Percentiles rank a stretch among this genome's conserved stretches.
phyloP scores from a whole-genome alignment of 2,797 vertebrate genomes.

The Parauchenoglanis punctatus region DNA sequence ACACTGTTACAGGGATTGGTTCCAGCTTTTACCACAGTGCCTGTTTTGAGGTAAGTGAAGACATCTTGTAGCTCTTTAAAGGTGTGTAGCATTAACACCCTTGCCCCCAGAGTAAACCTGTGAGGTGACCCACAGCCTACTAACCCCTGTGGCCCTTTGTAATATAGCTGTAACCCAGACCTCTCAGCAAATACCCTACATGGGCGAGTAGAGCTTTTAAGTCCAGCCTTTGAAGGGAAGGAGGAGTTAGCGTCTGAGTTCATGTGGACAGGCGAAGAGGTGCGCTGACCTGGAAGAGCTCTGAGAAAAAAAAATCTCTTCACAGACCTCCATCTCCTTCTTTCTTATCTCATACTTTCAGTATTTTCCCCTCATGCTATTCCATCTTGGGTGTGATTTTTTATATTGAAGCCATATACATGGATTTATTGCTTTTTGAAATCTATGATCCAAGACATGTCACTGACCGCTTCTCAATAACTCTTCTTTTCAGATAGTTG shows the following conservation, averaged over 20 bases:
- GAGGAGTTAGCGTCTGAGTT: conserved; percentile 49
- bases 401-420: not conserved
- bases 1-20: conserved; percentile 66
- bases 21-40: conserved; percentile 76
- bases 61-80: conserved; percentile 79
- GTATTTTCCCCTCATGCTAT: not conserved
- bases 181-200: conserved; percentile 57
- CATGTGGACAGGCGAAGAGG: conserved; percentile 38
- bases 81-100: conserved; percentile 78
- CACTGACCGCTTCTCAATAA: not conserved
- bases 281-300: conserved; percentile 63
- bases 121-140: conserved; percentile 71
- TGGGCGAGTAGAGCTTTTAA: conserved; percentile 57
- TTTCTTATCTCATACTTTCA: not conserved
- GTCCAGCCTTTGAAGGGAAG: conserved; percentile 60
- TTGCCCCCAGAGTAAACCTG: conserved; percentile 73
- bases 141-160: conserved; percentile 62
- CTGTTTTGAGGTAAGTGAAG: conserved; percentile 73
- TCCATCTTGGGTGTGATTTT: not conserved
- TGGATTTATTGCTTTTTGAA: not conserved
- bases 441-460: not conserved
- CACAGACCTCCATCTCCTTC: not conserved
- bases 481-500: not conserved
- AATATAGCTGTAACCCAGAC: conserved; percentile 61
- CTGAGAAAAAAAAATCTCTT: not conserved